Base-by-base conservation (phyloP, 2,113 vertebrate species). In the Macaca nemestrina region DNA sequence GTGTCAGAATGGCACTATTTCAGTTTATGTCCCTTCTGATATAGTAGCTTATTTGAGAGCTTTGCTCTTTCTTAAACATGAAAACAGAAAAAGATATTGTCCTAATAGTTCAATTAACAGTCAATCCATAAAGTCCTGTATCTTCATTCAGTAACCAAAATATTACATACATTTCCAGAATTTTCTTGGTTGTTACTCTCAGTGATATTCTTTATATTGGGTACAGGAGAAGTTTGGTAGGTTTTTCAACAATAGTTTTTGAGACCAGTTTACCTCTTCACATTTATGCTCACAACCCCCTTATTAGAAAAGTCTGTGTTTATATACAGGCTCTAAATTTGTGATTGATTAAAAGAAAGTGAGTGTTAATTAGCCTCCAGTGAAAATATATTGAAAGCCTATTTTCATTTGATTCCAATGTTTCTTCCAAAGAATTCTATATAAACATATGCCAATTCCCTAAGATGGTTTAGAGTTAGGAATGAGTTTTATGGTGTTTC, bases 371-470 rank as follows among this genome's bases (percentile, higher is more conserved):
- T 82, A 92, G 45, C 45, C 45, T 92, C 52, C 14, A 72, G 7
- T 94, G 82, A 89, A 95, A 94, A 95, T 80, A 90, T 43, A 40
- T 85, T 59, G 57, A 72, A 95, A 90, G 1, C 84, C 87, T 78
- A 4, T 90, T 96, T 94, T 68, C 55, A 76, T 93, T 97, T 89
- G 81, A 90, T 94, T 80, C 75, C 79, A 95, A 0, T 78, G 81
- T 97, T 94, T 97, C 70, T 96, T 92, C 84, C 94, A 87, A 93
- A 97, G 93, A 91, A 64, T 79, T 92, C 75, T 78, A 0, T 38
- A 50, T 88, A 35, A 59, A 89, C 22, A 68, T 35, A 32, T 12
- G 83, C 85, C 79, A 72, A 50, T 87, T 93, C 67, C 30, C 84
- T 97, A 90, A 27, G 52, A 52, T 81, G 82, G 61, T 40, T 55